Conservation (phyloP, 2,888 invertebrate species). For the Amphipyra tragopoginis region DNA sequence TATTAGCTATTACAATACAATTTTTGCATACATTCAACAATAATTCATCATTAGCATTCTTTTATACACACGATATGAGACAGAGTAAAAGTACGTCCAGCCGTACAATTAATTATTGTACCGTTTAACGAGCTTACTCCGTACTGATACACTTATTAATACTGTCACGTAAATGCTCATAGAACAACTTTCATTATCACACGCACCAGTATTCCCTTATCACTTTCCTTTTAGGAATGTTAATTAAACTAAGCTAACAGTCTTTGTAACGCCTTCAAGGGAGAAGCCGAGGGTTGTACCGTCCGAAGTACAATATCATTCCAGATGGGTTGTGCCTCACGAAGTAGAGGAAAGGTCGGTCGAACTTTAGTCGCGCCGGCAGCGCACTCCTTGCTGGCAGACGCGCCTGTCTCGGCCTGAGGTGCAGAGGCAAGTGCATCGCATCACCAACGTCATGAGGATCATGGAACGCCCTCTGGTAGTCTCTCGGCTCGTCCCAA, state of each 20-base stretch:
- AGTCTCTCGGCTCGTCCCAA: constrained; percentile 91
- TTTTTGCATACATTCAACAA: constrained; percentile 72
- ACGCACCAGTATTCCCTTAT: constrained; percentile 83
- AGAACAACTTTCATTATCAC: constrained; percentile 81
- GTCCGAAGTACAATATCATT: constrained; percentile 95
- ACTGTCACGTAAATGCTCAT: constrained; percentile 88
- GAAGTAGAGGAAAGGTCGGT: constrained; percentile 96
- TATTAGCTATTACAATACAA: constrained; percentile 69
- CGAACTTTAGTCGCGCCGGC: constrained; percentile 93
- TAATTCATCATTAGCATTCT: constrained; percentile 66
- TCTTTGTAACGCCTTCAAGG: constrained; percentile 90
- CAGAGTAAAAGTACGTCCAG: constrained; percentile 66
- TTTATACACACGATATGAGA: constrained; percentile 78
- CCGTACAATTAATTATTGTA: constrained; percentile 61
- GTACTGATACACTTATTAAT: constrained; percentile 82
- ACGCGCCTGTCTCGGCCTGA: constrained; percentile 93
- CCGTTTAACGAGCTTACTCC: constrained; percentile 67
- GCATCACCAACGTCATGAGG: constrained; percentile 89
- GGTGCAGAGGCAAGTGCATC: constrained; percentile 91
- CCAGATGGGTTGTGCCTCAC: constrained; percentile 98
- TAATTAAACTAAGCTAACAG: constrained; percentile 86
- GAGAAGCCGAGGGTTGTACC: constrained; percentile 95
- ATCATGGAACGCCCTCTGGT: constrained; percentile 92
- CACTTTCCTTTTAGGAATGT: constrained; percentile 87
- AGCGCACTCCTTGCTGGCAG: constrained; percentile 91